Percentiles rank a stretch among this genome's conserved stretches.
phyloP scores from a whole-genome alignment of 2,888 invertebrate genomes.

The Macaria liturata region DNA sequence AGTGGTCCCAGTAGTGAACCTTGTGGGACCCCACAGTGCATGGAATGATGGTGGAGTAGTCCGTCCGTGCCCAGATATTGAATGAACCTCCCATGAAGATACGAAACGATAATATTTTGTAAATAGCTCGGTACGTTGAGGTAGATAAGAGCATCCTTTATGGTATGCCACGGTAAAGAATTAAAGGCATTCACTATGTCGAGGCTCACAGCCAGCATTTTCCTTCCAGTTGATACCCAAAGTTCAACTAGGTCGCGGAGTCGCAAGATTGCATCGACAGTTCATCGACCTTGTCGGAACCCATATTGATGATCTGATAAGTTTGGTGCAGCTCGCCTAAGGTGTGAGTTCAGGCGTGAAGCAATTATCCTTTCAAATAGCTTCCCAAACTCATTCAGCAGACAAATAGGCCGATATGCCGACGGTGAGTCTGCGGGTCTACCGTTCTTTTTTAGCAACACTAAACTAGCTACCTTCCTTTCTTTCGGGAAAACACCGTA shows the following conservation, averaged over 20 bases:
- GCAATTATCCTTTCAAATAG: constrained; percentile 11
- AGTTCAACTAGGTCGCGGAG: background rate
- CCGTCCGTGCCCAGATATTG: too few relatives aligned
- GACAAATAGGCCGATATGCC: constrained; percentile 4
- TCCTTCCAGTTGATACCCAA: background rate
- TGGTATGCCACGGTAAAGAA: constrained; percentile 2
- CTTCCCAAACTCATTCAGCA: constrained; percentile 3
- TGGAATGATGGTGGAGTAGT: too few relatives aligned
- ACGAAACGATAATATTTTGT: too few relatives aligned
- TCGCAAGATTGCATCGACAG: constrained; percentile 3
- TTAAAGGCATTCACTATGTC: constrained; percentile 9
- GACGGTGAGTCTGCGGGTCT: constrained; percentile 5
- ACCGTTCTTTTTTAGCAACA: constrained; percentile 6
- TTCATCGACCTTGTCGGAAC: constrained; percentile 1
- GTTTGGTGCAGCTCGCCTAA: background rate
- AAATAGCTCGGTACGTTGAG: too few relatives aligned
- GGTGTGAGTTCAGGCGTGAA: background rate
- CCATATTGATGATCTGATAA: constrained; percentile 4
- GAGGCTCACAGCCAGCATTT: background rate
- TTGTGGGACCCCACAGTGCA: too few relatives aligned
- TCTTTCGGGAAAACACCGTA: background rate
- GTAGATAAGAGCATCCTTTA: background rate
- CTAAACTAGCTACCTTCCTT: constrained; percentile 4
- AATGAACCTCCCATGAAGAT: too few relatives aligned
- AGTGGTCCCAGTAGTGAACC: too few relatives aligned